Percentiles rank a stretch among this genome's conserved stretches.
These are phyloP conservation scores for Sinelater perroti DNA, from an alignment of 2,888 invertebrate species.

Conservation along the genomic window DNA sequence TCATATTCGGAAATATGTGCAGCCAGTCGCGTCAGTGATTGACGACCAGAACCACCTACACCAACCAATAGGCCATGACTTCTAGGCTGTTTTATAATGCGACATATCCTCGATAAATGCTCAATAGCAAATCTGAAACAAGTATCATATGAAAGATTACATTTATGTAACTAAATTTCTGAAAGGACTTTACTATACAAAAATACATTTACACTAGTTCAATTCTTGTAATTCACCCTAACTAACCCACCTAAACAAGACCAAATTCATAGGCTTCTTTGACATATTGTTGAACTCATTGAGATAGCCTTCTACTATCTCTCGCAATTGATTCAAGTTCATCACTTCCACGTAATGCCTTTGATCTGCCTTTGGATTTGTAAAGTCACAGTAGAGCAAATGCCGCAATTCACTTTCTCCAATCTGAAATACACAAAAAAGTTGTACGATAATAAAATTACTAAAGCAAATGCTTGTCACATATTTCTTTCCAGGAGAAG, in stretches of 20 bases:
- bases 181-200: neutral
- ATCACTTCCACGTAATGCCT: conserved; percentile 88
- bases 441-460: too few relatives aligned
- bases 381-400: conserved; percentile 93
- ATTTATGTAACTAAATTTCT: neutral
- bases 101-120: conserved; percentile 89
- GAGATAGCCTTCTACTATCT: conserved; percentile 87
- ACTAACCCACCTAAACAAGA: conserved; percentile 79
- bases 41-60: conserved; percentile 92
- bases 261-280: conserved; percentile 95
- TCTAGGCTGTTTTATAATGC: conserved; percentile 90
- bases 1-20: conserved; percentile 96
- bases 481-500: conserved; percentile 49
- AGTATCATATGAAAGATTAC: conserved; percentile 15
- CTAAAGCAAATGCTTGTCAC: conserved; percentile 36
- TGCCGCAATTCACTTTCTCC: conserved; percentile 84
- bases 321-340: conserved; percentile 81
- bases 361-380: conserved; percentile 90
- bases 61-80: conserved; percentile 91
- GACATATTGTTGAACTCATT: conserved; percentile 94
- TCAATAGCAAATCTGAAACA: conserved; percentile 86
- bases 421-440: conserved; percentile 65
- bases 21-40: conserved; percentile 87
- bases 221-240: conserved; percentile 16
- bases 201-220: too few relatives aligned